Conservation (phyloP, 1,140 invertebrate species). For the Heterodera schachtii region DNA sequence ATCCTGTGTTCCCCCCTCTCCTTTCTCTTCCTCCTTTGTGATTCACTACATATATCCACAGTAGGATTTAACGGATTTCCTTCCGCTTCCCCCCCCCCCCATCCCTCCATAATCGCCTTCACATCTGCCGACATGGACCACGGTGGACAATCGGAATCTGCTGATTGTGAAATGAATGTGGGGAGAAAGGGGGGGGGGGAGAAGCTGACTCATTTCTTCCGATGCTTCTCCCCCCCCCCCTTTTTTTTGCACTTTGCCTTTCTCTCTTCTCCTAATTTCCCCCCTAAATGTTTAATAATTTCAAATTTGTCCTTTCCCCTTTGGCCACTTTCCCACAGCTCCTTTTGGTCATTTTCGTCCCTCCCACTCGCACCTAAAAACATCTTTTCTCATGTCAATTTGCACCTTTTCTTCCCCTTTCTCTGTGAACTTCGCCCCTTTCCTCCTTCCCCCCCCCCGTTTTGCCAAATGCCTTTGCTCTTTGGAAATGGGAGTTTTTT, state of each 20-base stretch:
- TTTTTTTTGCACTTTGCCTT: no score
- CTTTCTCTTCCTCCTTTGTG: no score
- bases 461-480: background rate
- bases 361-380: background rate
- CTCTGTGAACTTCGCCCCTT: slow-evolving; percentile 9
- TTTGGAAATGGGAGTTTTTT: slow-evolving; percentile 12
- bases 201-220: background rate
- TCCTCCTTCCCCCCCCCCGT: background rate
- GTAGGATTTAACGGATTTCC: background rate
- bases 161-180: background rate
- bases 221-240: background rate
- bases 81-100: background rate
- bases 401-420: slow-evolving; percentile 2
- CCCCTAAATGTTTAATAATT: background rate
- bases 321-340: slow-evolving; percentile 14
- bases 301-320: slow-evolving; percentile 13
- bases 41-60: background rate
- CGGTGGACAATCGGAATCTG: background rate
- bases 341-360: background rate
- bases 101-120: background rate
- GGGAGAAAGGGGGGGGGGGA: background rate
- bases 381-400: slow-evolving; percentile 17
- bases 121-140: background rate
- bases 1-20: no score
- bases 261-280: no score